Base-by-base conservation (phyloP, 2,113 vertebrate genomes). In the Ammospiza caudacuta region DNA sequence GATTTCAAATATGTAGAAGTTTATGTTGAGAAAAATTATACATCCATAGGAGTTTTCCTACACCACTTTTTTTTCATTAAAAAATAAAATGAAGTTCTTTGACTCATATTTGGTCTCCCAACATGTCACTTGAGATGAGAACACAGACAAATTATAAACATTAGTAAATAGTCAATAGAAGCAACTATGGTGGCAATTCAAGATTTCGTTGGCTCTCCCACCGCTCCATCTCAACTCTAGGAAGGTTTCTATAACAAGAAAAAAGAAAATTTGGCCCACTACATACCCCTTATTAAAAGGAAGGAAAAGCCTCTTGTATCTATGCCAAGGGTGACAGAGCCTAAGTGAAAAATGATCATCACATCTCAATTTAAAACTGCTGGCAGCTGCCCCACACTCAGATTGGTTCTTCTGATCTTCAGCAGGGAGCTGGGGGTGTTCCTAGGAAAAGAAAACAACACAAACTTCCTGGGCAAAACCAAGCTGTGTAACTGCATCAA, bases 341-440 rank as follows among this genome's bases (percentile, higher is more conserved):
- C 9, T 11, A 39, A 11, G n/a, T 31, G 16, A 49, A 39, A 25
- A 49, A 31, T 39, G 11, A 61, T 11, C 15, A 39, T 23, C 20
- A 23, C 27, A 31, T 31, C 3, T 76, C 0, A 0, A 62, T 39
- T 61, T 24, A 15, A 39, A 49, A 39, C 16, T 47, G 44, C n/a
- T 62, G 44, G 57, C 16, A 51, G 21, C 16, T 49, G 21, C 12
- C 44, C 21, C 1, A 1, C 25, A 23, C 55, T 15, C 10, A 21
- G 19, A 59, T 25, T 37, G 0, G 0, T 18, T 54, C 51, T 52
- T 54, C n/a, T 49, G 43, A 49, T 39, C 27, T 31, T 61, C 16
- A 61, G 44, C 15, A 9, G 15, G 9, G 46, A 51, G 12, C 3
- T 77, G 22, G 12, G 13, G 22, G 17, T 2, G 0, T 41, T 62